Conservation (phyloP, 2,888 invertebrate species). For the Tinea pellionella region DNA sequence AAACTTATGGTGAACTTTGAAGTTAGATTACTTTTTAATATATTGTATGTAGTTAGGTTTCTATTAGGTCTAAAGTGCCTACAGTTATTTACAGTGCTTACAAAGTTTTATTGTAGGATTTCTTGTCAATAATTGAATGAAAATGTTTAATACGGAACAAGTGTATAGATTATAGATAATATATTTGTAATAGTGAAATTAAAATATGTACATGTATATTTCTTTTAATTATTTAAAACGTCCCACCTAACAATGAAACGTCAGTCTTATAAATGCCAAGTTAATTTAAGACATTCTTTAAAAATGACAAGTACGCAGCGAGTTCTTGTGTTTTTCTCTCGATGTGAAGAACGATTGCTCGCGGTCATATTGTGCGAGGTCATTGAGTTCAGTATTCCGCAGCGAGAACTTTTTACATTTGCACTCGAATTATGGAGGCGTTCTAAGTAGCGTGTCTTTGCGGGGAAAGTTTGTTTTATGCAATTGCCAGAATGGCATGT, state of each 20-base stretch:
- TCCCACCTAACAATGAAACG: neutral
- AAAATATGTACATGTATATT: neutral
- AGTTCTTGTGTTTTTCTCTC: constrained; percentile 8
- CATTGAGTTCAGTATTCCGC: constrained; percentile 2
- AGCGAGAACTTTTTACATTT: constrained; percentile 7
- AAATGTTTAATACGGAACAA: too few relatives aligned
- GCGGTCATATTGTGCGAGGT: constrained; percentile 12
- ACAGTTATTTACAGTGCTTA: too few relatives aligned
- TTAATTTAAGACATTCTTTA: constrained; percentile 13
- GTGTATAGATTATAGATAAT: neutral
- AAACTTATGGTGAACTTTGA: neutral
- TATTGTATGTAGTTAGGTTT: neutral
- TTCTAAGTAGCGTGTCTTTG: constrained; percentile 14
- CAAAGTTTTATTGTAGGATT: too few relatives aligned
- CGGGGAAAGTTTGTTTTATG: constrained; percentile 48
- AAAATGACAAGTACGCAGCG: constrained; percentile 5
- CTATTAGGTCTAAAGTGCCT: too few relatives aligned
- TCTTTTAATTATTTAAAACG: neutral
- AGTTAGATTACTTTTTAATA: neutral
- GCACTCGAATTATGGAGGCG: neutral
- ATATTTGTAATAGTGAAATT: neutral
- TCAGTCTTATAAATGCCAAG: constrained; percentile 2
- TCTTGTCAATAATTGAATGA: too few relatives aligned
- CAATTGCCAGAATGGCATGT: constrained; percentile 41
- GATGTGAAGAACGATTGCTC: constrained; percentile 7